Conservation (phyloP, 2,113 vertebrate genomes). For the Pardalotus punctatus region DNA sequence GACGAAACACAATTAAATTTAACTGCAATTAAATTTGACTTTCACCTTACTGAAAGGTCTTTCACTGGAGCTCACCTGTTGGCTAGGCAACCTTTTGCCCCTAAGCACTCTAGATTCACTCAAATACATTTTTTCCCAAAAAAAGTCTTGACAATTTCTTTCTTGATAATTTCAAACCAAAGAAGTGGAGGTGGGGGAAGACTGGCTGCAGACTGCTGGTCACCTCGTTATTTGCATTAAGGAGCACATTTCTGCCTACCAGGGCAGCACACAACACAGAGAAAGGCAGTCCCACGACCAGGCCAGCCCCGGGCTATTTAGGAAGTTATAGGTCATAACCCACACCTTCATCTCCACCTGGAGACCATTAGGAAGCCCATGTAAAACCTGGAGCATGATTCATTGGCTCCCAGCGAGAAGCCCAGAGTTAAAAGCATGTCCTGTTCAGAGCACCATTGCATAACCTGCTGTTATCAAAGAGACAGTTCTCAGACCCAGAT, state of each 20-base stretch:
- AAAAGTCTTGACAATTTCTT: not conserved
- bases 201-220: not conserved
- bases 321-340: constrained; percentile 3
- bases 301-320: not conserved
- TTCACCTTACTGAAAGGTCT: not conserved
- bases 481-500: not conserved
- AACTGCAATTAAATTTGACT: not conserved
- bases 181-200: not conserved
- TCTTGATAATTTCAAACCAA: not conserved
- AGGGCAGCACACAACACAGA: not conserved
- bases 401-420: not conserved
- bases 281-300: not conserved
- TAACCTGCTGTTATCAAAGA: not conserved
- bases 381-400: not conserved
- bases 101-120: not conserved
- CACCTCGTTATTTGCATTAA: not conserved
- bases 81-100: not conserved
- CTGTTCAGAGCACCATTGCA: not conserved
- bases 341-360: constrained; percentile 16
- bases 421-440: not conserved
- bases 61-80: not conserved
- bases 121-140: not conserved
- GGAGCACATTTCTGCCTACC: not conserved
- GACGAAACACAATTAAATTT: not conserved
- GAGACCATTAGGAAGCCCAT: not conserved